A percentile compares a stretch with the other conserved stretches of the same genome.
These are phyloP conservation scores for Tretioscincus oriximinensis DNA, from an alignment of 2,113 vertebrate species.

Conservation along the genomic window DNA sequence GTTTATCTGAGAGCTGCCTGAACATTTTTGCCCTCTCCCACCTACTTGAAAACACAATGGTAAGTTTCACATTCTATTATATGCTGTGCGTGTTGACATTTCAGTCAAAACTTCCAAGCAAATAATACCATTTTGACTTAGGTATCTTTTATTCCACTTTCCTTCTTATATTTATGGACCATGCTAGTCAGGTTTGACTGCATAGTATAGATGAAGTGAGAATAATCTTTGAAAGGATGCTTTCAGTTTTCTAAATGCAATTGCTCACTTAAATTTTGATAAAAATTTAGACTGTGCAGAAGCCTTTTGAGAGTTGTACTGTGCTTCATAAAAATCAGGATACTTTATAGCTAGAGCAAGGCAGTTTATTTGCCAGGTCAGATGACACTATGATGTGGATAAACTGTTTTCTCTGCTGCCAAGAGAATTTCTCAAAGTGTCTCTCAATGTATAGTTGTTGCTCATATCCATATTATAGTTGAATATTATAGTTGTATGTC, in stretches of 20 bases:
- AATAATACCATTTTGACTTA: neutral
- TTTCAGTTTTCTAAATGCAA: neutral
- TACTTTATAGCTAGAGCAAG: neutral
- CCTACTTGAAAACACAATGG: slow-evolving; percentile 37
- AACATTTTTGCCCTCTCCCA: slow-evolving; percentile 30
- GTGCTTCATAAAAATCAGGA: neutral
- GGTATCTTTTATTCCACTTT: slow-evolving; percentile 3
- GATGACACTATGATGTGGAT: neutral
- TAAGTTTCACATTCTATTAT: slow-evolving; percentile 30
- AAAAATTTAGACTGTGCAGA: neutral
- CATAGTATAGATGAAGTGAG: neutral
- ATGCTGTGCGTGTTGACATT: slow-evolving; percentile 47
- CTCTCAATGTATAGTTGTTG: too few species aligned
- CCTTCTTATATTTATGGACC: neutral
- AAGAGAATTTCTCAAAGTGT: too few species aligned
- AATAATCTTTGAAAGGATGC: neutral
- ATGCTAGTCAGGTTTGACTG: neutral
- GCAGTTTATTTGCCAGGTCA: neutral
- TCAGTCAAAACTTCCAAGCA: slow-evolving; percentile 46
- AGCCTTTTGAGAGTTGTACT: too few species aligned
- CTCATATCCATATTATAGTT: too few species aligned
- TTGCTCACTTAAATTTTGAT: neutral
- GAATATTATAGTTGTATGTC: too few species aligned
- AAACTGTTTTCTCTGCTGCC: too few species aligned
- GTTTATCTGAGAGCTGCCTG: slow-evolving; percentile 37